Evolutionary conservation across 2,797 vertebrate species (phyloP).

Genomic region (Pempheris klunzingeri): DNA sequence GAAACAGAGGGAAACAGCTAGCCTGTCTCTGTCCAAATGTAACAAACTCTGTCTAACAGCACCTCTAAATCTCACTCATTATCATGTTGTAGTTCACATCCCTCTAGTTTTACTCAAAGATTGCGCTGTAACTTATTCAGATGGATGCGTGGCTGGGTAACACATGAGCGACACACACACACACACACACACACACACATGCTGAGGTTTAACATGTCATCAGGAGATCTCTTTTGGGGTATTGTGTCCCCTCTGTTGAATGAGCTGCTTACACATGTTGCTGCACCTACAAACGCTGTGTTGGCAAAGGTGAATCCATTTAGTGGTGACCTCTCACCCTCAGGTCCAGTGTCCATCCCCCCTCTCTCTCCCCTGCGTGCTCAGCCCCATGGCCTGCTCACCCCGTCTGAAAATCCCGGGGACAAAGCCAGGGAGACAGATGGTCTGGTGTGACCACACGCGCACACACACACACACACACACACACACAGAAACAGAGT

Average conservation of each 20-base stretch:
- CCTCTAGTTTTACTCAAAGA: background rate
- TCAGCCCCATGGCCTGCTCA: slow-evolving; percentile 22
- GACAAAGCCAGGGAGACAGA: slow-evolving; percentile 67
- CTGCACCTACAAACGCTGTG: slow-evolving; percentile 17
- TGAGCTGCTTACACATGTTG: slow-evolving; percentile 12
- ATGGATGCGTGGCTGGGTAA: background rate
- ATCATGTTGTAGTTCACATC: too few relatives aligned
- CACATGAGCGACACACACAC: background rate
- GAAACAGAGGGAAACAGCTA: background rate
- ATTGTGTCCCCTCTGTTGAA: slow-evolving; percentile 19
- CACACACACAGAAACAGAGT: slow-evolving; percentile 17
- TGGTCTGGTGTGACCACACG: slow-evolving; percentile 34
- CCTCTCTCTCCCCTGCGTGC: background rate
- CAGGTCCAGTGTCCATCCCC: slow-evolving; percentile 9
- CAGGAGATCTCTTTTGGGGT: background rate
- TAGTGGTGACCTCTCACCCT: slow-evolving; percentile 50
- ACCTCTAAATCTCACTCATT: background rate
- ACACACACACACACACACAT: too few relatives aligned
- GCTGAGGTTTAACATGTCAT: background rate
- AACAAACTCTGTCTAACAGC: background rate
- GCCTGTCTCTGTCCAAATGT: background rate
- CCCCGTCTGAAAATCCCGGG: slow-evolving; percentile 53
- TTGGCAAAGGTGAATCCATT: slow-evolving; percentile 57
- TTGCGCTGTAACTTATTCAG: background rate
- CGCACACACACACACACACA: slow-evolving; percentile 15